Evolutionary conservation across 2,888 invertebrate species (phyloP).

Genomic region (Hyppa rectilinea): DNA sequence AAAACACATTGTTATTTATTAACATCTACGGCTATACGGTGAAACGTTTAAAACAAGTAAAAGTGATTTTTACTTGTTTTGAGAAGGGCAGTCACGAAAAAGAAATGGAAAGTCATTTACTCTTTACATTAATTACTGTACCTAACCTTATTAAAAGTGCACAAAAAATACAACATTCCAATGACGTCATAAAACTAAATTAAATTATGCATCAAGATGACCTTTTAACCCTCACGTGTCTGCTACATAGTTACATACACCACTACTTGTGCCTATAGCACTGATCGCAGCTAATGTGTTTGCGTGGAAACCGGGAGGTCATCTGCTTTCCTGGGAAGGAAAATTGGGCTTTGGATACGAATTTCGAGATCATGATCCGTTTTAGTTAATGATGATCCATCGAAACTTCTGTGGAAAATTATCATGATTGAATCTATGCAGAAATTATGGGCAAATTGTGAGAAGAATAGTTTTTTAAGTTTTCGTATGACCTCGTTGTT

Average conservation of each 20-base stretch:
- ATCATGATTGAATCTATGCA: neutral
- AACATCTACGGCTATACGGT: neutral
- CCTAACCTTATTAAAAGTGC: too few relatives aligned
- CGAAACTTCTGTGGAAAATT: neutral
- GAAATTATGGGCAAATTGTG: neutral
- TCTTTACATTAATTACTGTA: neutral
- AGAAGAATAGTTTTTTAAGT: neutral
- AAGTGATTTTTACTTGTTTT: too few relatives aligned
- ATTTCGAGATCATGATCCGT: slow-evolving; percentile 16
- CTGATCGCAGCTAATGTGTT: slow-evolving; percentile 49
- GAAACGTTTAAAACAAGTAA: neutral
- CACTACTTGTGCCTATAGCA: slow-evolving; percentile 31
- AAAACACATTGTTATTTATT: slow-evolving; percentile 3
- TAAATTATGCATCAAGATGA: slow-evolving; percentile 24
- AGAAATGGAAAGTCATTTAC: neutral
- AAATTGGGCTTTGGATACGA: slow-evolving; percentile 29
- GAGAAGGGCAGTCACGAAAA: too few relatives aligned
- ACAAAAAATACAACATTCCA: neutral
- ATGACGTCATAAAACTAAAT: neutral
- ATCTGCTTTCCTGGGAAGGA: slow-evolving; percentile 52
- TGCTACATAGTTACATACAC: slow-evolving; percentile 15
- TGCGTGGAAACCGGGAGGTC: slow-evolving; percentile 49
- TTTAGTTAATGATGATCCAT: slow-evolving; percentile 5
- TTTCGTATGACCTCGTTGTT: neutral
- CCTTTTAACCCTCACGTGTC: slow-evolving; percentile 6